Evolutionary conservation across 2,113 vertebrate genomes (phyloP).

Genomic region (Platysternon megacephalum): DNA sequence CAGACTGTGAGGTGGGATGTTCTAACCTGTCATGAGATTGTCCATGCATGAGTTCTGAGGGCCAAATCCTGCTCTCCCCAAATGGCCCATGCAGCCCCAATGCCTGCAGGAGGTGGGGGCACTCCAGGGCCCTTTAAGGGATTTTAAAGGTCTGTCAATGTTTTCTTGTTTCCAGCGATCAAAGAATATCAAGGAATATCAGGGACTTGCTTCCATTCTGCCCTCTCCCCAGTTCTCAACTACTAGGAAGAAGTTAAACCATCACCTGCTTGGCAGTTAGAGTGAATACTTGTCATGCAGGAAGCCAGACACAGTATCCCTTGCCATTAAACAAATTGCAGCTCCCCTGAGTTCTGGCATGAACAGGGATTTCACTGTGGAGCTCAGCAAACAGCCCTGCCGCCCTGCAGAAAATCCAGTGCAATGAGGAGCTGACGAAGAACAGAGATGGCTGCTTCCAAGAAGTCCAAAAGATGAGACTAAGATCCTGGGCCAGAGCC

Average conservation of each 20-base stretch:
- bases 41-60: background rate
- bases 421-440: background rate
- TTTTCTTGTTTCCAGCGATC: background rate
- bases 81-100: background rate
- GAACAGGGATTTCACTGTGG: background rate
- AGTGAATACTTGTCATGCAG: slow-evolving; percentile 22
- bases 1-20: accelerated
- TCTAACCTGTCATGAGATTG: background rate
- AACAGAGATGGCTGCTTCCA: background rate
- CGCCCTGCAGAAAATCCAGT: background rate
- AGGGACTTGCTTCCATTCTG: slow-evolving; percentile 27
- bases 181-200: background rate
- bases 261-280: background rate
- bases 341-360: slow-evolving; percentile 43
- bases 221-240: background rate
- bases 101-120: background rate
- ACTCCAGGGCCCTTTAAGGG: background rate
- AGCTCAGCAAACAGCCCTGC: background rate
- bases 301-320: background rate
- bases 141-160: background rate
- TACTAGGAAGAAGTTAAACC: slow-evolving; percentile 1
- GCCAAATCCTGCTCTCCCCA: background rate
- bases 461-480: background rate
- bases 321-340: slow-evolving; percentile 13
- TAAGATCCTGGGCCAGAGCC: background rate